Evolutionary conservation across 2,888 invertebrate genomes (phyloP).

Genomic region (Rhagonycha fulva): DNA sequence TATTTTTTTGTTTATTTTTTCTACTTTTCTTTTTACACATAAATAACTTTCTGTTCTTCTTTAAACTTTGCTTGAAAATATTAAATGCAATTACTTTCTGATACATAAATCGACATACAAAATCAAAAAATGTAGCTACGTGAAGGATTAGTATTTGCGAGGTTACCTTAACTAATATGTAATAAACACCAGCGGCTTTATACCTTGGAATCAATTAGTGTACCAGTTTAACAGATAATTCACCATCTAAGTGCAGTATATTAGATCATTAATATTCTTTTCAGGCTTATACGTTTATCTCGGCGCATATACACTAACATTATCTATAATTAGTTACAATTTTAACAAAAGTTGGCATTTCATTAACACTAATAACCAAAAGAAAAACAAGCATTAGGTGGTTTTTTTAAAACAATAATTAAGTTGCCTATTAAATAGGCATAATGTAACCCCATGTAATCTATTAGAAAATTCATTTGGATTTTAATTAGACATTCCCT

Average conservation of each 20-base stretch:
- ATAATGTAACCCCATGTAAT: too few species aligned
- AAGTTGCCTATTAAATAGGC: background rate
- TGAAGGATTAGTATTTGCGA: background rate
- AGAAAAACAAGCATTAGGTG: slow-evolving; percentile 20
- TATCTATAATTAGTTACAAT: slow-evolving; percentile 37
- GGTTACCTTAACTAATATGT: slow-evolving; percentile 37
- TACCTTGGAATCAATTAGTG: slow-evolving; percentile 39
- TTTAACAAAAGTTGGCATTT: slow-evolving; percentile 28
- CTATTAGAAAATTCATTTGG: too few species aligned
- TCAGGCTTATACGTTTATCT: slow-evolving; percentile 25
- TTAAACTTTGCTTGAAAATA: background rate
- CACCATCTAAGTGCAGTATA: slow-evolving; percentile 31
- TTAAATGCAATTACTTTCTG: too few species aligned
- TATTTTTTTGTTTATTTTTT: background rate
- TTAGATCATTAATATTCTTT: slow-evolving; percentile 18
- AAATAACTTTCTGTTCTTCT: background rate
- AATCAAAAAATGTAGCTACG: background rate
- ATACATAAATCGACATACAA: background rate
- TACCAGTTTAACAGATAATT: slow-evolving; percentile 42
- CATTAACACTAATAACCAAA: slow-evolving; percentile 35
- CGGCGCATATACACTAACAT: slow-evolving; percentile 23
- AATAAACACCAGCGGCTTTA: slow-evolving; percentile 39
- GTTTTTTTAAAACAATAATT: background rate
- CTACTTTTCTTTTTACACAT: background rate
- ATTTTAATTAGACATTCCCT: too few species aligned